These are phyloP conservation scores for Leucopsar rothschildi DNA, from an alignment of 2,113 vertebrate species.

Conservation along the genomic window DNA sequence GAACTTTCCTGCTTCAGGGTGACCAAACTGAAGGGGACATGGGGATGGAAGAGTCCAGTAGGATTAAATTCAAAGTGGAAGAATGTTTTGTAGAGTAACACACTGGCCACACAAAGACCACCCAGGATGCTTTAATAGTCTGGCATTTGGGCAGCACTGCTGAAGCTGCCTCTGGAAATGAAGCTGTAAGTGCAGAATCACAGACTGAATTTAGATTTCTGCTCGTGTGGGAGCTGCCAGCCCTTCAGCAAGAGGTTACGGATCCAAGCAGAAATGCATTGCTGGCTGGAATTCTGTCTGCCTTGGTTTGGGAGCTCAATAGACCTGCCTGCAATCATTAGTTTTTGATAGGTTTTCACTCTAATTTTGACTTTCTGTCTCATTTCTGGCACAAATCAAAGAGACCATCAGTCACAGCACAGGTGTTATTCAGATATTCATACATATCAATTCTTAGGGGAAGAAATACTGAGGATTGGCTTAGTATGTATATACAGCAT, in stretches of 20 bases:
- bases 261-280: background rate
- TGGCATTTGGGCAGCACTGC: background rate
- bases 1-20: background rate
- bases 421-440: background rate
- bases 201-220: background rate
- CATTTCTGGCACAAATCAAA: background rate
- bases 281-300: background rate
- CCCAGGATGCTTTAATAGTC: background rate
- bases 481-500: background rate
- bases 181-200: background rate
- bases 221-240: background rate
- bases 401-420: background rate
- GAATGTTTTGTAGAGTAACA: background rate
- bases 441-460: background rate
- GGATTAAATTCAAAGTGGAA: background rate
- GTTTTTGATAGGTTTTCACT: background rate
- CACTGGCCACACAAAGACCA: background rate
- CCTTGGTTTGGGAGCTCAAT: background rate
- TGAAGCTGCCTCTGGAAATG: background rate
- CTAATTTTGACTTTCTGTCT: background rate
- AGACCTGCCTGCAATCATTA: background rate
- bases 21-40: background rate
- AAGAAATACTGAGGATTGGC: background rate
- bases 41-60: background rate
- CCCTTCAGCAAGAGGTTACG: background rate